Base-by-base conservation (phyloP, 2,888 invertebrate species). In the Teleogryllus oceanicus region DNA sequence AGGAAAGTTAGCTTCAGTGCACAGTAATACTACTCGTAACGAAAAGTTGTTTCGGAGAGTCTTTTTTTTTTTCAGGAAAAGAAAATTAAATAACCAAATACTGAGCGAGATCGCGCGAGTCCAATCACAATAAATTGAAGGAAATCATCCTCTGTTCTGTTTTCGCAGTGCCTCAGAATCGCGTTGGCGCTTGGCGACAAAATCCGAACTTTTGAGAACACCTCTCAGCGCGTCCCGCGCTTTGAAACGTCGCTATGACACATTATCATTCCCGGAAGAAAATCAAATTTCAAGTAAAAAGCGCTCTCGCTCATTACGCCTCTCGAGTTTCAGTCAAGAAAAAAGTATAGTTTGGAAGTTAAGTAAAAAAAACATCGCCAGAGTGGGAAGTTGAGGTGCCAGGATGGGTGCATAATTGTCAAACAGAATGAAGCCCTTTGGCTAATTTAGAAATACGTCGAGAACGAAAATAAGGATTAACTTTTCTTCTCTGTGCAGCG, bases 371-470 rank as follows among this genome's bases (percentile, higher is more conserved):
- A 62, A 62, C 62, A 62, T 62, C 62, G 16, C 62, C 62, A n/a
- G 62, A 13, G 62, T 62, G 62, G 16, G 62, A 62, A 62, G 62
- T 62, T 62, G 62, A 80, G 78, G 80, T 79, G 79, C 80, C 74
- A 81, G 79, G 81, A 81, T 81, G 76, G 78, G 78, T 79, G 87
- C 87, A 87, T 87, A 87, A 87, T 87, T 87, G 87, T 86, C 87
- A 87, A 87, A 87, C 86, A 87, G 85, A 87, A 87, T 87, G 87
- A 86, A 84, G 82, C 81, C 82, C 84, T 81, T 81, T 81, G 81
- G 81, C 76, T 79, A 81, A 81, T 81, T 81, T 77, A 62, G 78
- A 78, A 76, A 78, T 49, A 51, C 78, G 12, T 77, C 74, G 16
- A 62, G 62, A n/a, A 62, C 62, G 62, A 62, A 62, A 62, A 62